Percentiles rank a stretch among this genome's conserved stretches.
These are phyloP conservation scores for Ophiodon elongatus DNA, from an alignment of 2,113 vertebrate species.

Conservation along the genomic window DNA sequence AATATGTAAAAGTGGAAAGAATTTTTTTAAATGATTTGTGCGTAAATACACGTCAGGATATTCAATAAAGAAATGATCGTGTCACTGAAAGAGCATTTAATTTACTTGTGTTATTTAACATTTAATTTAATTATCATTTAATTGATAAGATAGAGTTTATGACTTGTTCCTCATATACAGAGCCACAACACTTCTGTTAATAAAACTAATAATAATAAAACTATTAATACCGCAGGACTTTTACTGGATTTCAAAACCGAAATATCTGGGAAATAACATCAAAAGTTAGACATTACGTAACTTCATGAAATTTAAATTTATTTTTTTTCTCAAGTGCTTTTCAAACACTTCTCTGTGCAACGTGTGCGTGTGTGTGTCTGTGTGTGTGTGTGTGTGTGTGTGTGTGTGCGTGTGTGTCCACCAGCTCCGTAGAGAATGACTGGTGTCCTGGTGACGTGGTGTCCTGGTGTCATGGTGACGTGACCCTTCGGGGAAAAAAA, in stretches of 20 bases:
- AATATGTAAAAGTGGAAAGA: neutral
- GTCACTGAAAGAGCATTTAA: too few species aligned
- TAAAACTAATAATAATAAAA: too few species aligned
- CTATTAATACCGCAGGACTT: neutral
- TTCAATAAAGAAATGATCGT: neutral
- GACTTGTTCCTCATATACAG: neutral
- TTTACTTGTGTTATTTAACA: too few species aligned
- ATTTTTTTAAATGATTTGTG: neutral
- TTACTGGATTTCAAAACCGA: neutral
- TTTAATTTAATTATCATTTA: neutral
- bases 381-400: neutral
- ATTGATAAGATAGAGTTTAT: neutral
- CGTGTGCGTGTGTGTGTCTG: neutral
- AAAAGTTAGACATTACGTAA: neutral
- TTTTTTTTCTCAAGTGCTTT: neutral
- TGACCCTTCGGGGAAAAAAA: neutral
- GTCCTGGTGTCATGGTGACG: slow-evolving; percentile 2
- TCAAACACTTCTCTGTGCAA: neutral
- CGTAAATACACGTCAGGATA: neutral
- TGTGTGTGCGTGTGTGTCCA: neutral
- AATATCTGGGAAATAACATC: neutral
- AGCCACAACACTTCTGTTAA: neutral
- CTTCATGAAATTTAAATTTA: too few species aligned
- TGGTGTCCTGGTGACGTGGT: too few species aligned
- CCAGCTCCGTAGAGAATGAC: slow-evolving; percentile 10